A percentile compares a stretch with the other conserved stretches of the same genome.
These are phyloP conservation scores for Nyctibius grandis DNA, from an alignment of 2,797 vertebrate genomes.

Conservation along the genomic window DNA sequence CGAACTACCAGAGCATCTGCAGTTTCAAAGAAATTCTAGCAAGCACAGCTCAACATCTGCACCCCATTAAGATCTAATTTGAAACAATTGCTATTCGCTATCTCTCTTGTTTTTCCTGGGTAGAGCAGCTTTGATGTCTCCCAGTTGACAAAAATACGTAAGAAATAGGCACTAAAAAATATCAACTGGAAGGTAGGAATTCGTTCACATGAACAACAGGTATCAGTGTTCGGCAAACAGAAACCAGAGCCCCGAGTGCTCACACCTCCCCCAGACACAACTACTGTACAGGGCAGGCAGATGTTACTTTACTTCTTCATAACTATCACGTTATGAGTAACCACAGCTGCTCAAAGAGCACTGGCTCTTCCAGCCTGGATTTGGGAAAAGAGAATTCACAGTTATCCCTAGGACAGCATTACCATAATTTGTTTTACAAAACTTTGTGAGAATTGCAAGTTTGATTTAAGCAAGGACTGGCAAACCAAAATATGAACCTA, in stretches of 20 bases:
- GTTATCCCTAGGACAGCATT: not conserved
- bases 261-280: not conserved
- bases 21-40: conserved; percentile 61
- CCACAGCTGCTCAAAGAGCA: not conserved
- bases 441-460: not conserved
- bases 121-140: conserved; percentile 55
- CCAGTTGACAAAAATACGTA: conserved; percentile 20
- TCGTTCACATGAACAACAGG: not conserved
- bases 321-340: not conserved
- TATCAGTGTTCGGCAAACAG: not conserved
- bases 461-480: not conserved
- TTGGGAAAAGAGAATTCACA: fast-evolving
- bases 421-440: not conserved
- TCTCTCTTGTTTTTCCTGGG: conserved; percentile 52
- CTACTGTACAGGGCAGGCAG: not conserved
- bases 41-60: conserved; percentile 52
- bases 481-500: not conserved
- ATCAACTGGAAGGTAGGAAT: not conserved
- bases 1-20: conserved; percentile 57
- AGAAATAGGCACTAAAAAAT: conserved; percentile 15
- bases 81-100: conserved; percentile 60
- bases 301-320: not conserved
- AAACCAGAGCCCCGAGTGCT: not conserved
- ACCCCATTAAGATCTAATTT: conserved; percentile 57
- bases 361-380: not conserved